Percentiles rank a stretch among this genome's conserved stretches.
These are phyloP conservation scores for Dryobotodes eremita DNA, from an alignment of 2,888 invertebrate species.

Conservation along the genomic window DNA sequence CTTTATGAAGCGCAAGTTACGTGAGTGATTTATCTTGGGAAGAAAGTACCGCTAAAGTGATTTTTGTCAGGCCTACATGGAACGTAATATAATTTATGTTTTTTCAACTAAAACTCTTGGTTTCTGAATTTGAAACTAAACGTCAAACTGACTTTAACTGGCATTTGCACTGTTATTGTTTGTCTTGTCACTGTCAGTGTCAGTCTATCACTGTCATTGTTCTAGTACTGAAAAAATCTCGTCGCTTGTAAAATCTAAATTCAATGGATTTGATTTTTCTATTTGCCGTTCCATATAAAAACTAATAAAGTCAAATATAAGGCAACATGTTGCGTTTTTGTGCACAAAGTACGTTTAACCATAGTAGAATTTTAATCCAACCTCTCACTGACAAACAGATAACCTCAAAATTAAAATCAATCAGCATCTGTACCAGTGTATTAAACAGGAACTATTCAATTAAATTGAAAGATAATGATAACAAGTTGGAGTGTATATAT, in stretches of 20 bases:
- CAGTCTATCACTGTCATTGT: neutral
- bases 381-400: constrained; percentile 72
- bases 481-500: constrained; percentile 90
- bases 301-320: constrained; percentile 7
- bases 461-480: constrained; percentile 77
- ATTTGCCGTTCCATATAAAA: constrained; percentile 12
- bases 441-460: constrained; percentile 75
- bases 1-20: neutral
- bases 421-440: constrained; percentile 69
- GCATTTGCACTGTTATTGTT: constrained; percentile 5
- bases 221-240: neutral
- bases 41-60: neutral
- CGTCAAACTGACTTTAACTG: neutral
- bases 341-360: constrained; percentile 68
- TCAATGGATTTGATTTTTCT: constrained; percentile 38
- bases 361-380: constrained; percentile 70
- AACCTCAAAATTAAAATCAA: constrained; percentile 73
- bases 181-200: constrained; percentile 20
- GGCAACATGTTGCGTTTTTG: constrained; percentile 81
- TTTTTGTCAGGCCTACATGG: neutral
- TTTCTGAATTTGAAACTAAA: constrained; percentile 23
- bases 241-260: neutral
- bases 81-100: neutral
- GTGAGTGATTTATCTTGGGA: neutral
- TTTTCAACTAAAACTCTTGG: neutral